Evolutionary conservation across 2,113 vertebrate species (phyloP), one percentile per base, ranked within the genome.

Genomic region (Odocoileus hemionus): DNA sequence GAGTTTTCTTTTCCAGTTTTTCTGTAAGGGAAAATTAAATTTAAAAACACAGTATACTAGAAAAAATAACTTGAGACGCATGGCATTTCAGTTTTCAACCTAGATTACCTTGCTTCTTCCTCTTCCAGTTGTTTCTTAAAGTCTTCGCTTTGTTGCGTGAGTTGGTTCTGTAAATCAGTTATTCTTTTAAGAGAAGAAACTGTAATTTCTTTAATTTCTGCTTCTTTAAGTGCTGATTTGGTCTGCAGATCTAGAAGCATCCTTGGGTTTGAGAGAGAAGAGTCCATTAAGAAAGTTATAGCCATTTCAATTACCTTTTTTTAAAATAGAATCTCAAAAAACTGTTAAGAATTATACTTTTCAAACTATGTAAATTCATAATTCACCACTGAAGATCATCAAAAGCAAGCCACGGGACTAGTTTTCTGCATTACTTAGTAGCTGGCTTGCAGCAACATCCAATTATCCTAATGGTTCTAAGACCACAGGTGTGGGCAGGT

Each of bases 241-340:
- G 98, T 98, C 97, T 99, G 99, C 26, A 98, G 98, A 96, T 99
- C 99, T 90, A 98, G 98, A 96, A 99, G 97, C 97, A 99, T 98
- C 98, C 99, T 99, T 96, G 76, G 67, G 74, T 97, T 94, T 93
- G 39, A 55, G 92, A 96, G 80, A 98, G 0, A 95, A 97, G 21
- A 97, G 58, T 70, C 7, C 19, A 95, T 7, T 97, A 57, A 97
- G 60, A 11, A 93, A 55, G 39, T 96, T 57, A 92, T 1, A 79
- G n/a, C 14, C 12, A 96, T 90, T 97, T 83, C 25, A 93, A 39
- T 45, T 88, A 88, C 9, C 54, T 39, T 23, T 19, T 70, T n/a
- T 1, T 16, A 79, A n/a, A 74, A 74, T 23, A 39, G 67, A 74
- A 74, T 39, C 16, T 57, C 15, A 86, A 89, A 50, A 6, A 91